Percentiles rank a stretch among this genome's conserved stretches.
phyloP scores from a whole-genome alignment of 2,113 vertebrate genomes.

The Sturnira hondurensis region DNA sequence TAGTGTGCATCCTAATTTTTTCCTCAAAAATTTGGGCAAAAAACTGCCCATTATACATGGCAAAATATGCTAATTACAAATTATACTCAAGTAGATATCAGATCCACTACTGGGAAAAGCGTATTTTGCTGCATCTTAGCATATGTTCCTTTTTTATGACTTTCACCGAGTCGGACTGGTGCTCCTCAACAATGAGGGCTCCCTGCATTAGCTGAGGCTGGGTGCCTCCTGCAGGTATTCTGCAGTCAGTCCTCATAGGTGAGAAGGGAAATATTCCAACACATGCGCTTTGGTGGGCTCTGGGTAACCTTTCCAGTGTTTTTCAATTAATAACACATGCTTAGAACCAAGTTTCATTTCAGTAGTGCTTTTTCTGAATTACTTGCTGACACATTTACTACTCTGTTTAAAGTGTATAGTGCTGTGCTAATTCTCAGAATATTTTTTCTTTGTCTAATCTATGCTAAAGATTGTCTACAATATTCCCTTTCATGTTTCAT shows the following conservation, averaged over 20 bases:
- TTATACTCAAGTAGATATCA: background rate
- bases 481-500: background rate
- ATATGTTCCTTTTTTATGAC: background rate
- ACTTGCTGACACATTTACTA: constrained; percentile 26
- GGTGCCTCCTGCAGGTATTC: background rate
- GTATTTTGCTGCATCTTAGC: background rate
- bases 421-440: background rate
- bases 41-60: too few species aligned
- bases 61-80: background rate
- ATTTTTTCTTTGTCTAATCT: background rate
- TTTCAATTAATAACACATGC: constrained; percentile 12
- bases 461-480: background rate
- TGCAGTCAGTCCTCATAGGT: background rate
- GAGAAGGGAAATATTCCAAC: background rate
- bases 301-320: background rate
- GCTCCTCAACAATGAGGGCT: background rate
- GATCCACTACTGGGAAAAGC: background rate
- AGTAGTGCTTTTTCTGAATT: background rate
- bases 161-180: background rate
- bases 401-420: background rate
- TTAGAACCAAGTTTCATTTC: background rate
- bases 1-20: too few species aligned
- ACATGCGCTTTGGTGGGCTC: background rate
- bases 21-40: too few species aligned
- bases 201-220: background rate